A percentile compares a stretch with the other conserved stretches of the same genome.
phyloP scores from a whole-genome alignment of 2,113 vertebrate genomes.

The Pseudorhombus dupliciocellatus region DNA sequence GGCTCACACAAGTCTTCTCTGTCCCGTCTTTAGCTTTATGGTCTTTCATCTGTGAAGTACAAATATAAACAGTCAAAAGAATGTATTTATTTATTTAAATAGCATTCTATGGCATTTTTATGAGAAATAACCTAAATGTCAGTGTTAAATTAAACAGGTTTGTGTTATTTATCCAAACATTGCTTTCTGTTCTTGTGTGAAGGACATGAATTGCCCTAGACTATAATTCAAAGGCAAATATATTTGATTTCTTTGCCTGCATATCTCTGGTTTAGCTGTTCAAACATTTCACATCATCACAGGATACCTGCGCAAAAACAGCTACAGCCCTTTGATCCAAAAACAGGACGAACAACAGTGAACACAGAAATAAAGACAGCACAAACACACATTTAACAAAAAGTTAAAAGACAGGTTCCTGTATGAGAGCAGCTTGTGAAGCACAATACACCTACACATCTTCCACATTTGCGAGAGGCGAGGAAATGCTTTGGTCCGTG shows the following conservation, averaged over 20 bases:
- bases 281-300: background rate
- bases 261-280: background rate
- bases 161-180: background rate
- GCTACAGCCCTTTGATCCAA: background rate
- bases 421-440: slow-evolving; percentile 9
- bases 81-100: background rate
- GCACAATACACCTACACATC: slow-evolving; percentile 66
- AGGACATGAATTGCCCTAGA: too few species aligned
- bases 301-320: background rate
- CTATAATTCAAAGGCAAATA: background rate
- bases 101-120: background rate
- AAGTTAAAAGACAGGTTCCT: slow-evolving; percentile 14
- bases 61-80: slow-evolving; percentile 42
- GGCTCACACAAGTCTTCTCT: slow-evolving; percentile 68
- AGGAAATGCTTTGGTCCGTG: slow-evolving; percentile 76
- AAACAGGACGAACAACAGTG: slow-evolving; percentile 4
- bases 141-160: background rate
- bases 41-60: slow-evolving; percentile 78
- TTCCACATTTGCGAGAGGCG: slow-evolving; percentile 70
- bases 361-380: slow-evolving; percentile 23
- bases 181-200: background rate
- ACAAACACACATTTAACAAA: background rate
- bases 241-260: background rate
- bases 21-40: slow-evolving; percentile 81
- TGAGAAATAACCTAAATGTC: background rate